A percentile compares a stretch with the other conserved stretches of the same genome.
Conservation (phyloP, 2,888 invertebrate genomes). For the Polyploca ridens region DNA sequence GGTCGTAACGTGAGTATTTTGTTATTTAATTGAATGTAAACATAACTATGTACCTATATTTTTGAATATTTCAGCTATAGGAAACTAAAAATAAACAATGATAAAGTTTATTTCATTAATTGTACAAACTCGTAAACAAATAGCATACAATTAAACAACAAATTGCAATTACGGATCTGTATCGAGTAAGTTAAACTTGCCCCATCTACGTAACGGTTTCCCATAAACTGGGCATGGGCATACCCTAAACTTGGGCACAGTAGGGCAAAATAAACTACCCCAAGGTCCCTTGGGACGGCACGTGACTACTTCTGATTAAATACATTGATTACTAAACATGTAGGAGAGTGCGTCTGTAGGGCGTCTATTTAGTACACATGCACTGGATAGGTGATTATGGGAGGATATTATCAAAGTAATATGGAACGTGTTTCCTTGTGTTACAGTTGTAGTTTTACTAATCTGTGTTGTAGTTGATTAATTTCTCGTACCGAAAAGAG, state of each 20-base stretch:
- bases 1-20: too few species aligned
- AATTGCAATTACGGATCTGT: conserved; percentile 25
- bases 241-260: conserved; percentile 30
- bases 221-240: conserved; percentile 16
- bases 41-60: too few species aligned
- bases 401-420: neutral
- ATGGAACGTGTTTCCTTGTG: neutral
- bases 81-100: too few species aligned
- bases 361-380: conserved; percentile 22
- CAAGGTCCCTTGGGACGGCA: conserved; percentile 44
- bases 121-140: neutral
- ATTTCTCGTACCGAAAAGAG: neutral
- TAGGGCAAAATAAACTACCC: conserved; percentile 46
- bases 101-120: neutral
- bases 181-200: conserved; percentile 33
- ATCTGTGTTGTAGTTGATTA: neutral
- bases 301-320: conserved; percentile 62
- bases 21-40: too few species aligned
- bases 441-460: neutral
- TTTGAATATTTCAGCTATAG: too few species aligned
- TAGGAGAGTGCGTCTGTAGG: conserved; percentile 35
- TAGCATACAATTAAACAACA: conserved; percentile 12
- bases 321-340: conserved; percentile 45
- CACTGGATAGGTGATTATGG: conserved; percentile 20
- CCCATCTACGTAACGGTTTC: conserved; percentile 13